These are phyloP conservation scores for Drosophila pachea DNA, from an alignment of 1,140 invertebrate species.

Conservation along the genomic window DNA sequence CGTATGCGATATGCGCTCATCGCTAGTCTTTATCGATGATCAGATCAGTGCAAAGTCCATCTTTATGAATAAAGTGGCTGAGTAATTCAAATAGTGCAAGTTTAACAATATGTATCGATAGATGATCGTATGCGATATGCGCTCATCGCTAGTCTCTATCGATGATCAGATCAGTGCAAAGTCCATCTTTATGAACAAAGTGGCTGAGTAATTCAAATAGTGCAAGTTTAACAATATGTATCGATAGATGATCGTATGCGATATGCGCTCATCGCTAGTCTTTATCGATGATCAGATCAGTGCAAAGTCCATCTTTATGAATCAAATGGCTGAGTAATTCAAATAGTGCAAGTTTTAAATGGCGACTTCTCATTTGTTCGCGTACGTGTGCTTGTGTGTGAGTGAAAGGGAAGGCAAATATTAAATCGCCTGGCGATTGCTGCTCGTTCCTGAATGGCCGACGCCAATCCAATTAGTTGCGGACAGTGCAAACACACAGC, in stretches of 20 bases:
- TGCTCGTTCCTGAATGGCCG: slow-evolving; percentile 24
- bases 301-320: neutral
- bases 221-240: neutral
- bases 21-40: slow-evolving; percentile 7
- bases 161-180: slow-evolving; percentile 12
- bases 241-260: neutral
- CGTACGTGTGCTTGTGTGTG: neutral
- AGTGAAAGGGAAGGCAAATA: slow-evolving; percentile 19
- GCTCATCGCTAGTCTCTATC: slow-evolving; percentile 1
- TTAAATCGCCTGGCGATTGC: slow-evolving; percentile 27
- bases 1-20: neutral
- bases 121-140: neutral
- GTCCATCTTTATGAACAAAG: neutral
- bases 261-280: neutral
- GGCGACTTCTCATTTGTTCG: slow-evolving; percentile 8
- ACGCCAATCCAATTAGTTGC: slow-evolving; percentile 68
- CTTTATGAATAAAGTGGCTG: slow-evolving; percentile 5
- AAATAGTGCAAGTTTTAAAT: slow-evolving; percentile 13
- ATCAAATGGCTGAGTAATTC: slow-evolving; percentile 6
- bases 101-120: neutral
- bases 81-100: neutral
- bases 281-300: slow-evolving; percentile 18
- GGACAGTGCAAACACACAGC: slow-evolving; percentile 57
- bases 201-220: slow-evolving; percentile 5
- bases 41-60: neutral